Conservation (phyloP, 2,888 invertebrate genomes). For the Napeogenes sylphis region DNA sequence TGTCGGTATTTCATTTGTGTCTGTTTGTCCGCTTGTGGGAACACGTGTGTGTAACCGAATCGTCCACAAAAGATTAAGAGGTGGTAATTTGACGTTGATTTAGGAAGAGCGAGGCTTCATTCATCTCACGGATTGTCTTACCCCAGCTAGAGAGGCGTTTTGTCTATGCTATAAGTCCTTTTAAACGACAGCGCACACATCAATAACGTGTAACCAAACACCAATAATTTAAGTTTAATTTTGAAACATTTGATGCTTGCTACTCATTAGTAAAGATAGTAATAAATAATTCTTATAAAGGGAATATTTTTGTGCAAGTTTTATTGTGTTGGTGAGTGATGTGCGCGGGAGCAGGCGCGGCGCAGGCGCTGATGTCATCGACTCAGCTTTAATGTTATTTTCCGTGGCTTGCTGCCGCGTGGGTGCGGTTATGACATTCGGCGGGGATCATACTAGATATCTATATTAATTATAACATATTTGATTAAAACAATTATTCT, state of each 20-base stretch:
- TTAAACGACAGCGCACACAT: constrained; percentile 41
- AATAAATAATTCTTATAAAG: constrained; percentile 2
- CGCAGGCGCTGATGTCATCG: constrained; percentile 73
- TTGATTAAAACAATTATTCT: constrained; percentile 6
- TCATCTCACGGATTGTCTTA: constrained; percentile 69
- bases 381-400: constrained; percentile 70
- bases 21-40: constrained; percentile 48
- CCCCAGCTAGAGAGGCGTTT: constrained; percentile 49
- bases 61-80: constrained; percentile 72
- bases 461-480: constrained; percentile 8
- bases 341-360: constrained; percentile 65
- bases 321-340: constrained; percentile 30
- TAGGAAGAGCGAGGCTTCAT: constrained; percentile 61
- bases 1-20: constrained; percentile 53
- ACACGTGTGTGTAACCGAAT: constrained; percentile 73
- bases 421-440: constrained; percentile 57
- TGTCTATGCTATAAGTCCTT: constrained; percentile 47
- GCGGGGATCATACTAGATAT: constrained; percentile 49
- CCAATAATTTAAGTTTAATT: constrained; percentile 27
- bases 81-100: constrained; percentile 77
- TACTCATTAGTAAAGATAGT: not conserved
- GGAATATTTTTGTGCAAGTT: not conserved
- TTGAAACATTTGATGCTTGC: constrained; percentile 16
- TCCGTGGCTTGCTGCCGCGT: constrained; percentile 62
- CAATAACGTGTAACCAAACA: constrained; percentile 42